Base-by-base conservation (phyloP, 2,797 vertebrate species). In the Champsocephalus gunnari region DNA sequence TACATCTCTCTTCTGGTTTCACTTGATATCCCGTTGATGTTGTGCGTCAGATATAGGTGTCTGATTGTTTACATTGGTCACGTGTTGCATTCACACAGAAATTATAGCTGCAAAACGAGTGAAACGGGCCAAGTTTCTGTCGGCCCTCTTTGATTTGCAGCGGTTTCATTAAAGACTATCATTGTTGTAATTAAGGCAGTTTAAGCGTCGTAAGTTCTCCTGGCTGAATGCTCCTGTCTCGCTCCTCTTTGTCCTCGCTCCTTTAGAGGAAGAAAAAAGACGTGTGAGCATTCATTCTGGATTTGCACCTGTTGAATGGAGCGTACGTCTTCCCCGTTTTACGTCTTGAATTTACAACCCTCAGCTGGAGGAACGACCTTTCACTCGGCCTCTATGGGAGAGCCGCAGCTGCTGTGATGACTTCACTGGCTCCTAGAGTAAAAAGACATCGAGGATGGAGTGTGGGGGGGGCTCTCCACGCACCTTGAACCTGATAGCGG, bases 351-450 rank as follows among this genome's bases (percentile, higher is more conserved):
- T 94, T 94, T 94, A 95, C 89, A 57, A 86, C 83, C 77, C 91
- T 91, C 94, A 94, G 93, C 93, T 94, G 93, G 92, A 87, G 86
- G 79, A 86, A 50, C 77, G 77, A 92, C 91, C 90, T 92, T 91
- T 88, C 77, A 83, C 81, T 89, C 82, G 41, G 84, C 87, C 81
- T 85, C 86, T 73, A 59, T 85, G 68, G 89, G 82, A 83, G 77
- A 81, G 87, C 67, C 12, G 49, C 74, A 68, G 91, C 93, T 94
- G 92, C 92, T 93, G 93, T 85, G 84, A 84, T 83, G 82, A 88
- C 89, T 92, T 92, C 76, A 89, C 87, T 82, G 91, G 76, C 80
- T 87, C 82, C 84, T 82, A 49, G 60, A 85, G 82, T 74, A 84
- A 74, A 86, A 73, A 83, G 88, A 68, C 49, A 21, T 67, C 0